A percentile compares a stretch with the other conserved stretches of the same genome.
Evolutionary conservation across 2,797 vertebrate genomes (phyloP).

Genomic region (Oryzias sinensis): DNA sequence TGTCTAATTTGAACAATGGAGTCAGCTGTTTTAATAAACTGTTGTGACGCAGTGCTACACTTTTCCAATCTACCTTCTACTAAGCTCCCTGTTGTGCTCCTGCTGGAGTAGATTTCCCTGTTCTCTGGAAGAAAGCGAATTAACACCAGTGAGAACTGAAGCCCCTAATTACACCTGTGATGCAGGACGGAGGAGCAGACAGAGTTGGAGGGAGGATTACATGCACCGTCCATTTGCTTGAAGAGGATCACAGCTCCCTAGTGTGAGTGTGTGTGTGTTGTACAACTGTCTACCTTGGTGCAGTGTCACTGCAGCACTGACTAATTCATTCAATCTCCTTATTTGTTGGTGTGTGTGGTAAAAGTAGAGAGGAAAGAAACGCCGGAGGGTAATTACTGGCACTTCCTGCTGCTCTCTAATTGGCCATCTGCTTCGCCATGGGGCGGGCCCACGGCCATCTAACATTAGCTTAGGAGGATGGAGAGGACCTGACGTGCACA

Average conservation of each 20-base stretch:
- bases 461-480: conserved; percentile 60
- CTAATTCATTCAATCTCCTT: conserved; percentile 77
- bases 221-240: conserved; percentile 68
- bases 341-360: conserved; percentile 65
- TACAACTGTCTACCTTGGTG: conserved; percentile 54
- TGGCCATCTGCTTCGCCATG: conserved; percentile 77
- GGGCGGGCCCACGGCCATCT: conserved; percentile 69
- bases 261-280: conserved; percentile 41
- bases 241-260: conserved; percentile 67
- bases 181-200: conserved; percentile 50
- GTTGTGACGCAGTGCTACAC: conserved; percentile 1
- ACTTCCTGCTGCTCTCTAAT: conserved; percentile 79
- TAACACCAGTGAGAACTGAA: conserved; percentile 62
- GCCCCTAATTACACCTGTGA: conserved; percentile 66
- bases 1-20: conserved; percentile 25
- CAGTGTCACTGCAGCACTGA: conserved; percentile 73
- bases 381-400: conserved; percentile 70
- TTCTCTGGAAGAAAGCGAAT: conserved; percentile 39
- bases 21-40: conserved; percentile 1
- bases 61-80: conserved; percentile 8
- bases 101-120: conserved; percentile 56
- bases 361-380: conserved; percentile 61
- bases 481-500: conserved; percentile 29
- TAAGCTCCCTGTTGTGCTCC: conserved; percentile 39
- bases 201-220: conserved; percentile 66